phyloP scores from a whole-genome alignment of 2,113 vertebrate genomes.

The Asarcornis scutulata region DNA sequence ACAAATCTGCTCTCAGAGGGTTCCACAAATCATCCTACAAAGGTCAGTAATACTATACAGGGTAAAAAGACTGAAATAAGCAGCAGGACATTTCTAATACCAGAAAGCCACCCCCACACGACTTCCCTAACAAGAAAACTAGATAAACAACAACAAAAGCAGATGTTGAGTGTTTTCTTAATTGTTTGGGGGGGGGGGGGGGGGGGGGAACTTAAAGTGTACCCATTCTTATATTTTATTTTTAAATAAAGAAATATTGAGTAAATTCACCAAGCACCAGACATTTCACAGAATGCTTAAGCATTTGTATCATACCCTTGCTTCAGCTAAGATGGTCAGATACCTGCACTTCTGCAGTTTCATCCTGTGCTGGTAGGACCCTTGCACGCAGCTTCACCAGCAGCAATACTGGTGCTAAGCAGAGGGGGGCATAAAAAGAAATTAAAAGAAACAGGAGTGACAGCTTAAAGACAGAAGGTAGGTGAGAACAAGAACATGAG shows the following conservation, averaged over 20 bases:
- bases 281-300: background rate
- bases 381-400: background rate
- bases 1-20: background rate
- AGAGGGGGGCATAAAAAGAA: background rate
- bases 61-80: background rate
- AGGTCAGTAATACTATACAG: background rate
- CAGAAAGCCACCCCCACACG: background rate
- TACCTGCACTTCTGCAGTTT: background rate
- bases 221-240: background rate
- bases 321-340: background rate
- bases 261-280: background rate
- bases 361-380: background rate
- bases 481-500: background rate
- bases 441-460: background rate
- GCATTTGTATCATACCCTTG: background rate
- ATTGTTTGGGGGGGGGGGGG: no score
- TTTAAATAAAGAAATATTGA: background rate
- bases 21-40: background rate
- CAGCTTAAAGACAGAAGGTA: background rate
- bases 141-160: background rate
- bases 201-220: background rate
- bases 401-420: background rate
- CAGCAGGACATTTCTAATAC: background rate
- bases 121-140: background rate
- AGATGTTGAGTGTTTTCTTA: background rate